Percentiles rank a stretch among this genome's conserved stretches.
These are phyloP conservation scores for Actenoides lindsayi DNA, from an alignment of 2,113 vertebrate genomes.

Conservation along the genomic window DNA sequence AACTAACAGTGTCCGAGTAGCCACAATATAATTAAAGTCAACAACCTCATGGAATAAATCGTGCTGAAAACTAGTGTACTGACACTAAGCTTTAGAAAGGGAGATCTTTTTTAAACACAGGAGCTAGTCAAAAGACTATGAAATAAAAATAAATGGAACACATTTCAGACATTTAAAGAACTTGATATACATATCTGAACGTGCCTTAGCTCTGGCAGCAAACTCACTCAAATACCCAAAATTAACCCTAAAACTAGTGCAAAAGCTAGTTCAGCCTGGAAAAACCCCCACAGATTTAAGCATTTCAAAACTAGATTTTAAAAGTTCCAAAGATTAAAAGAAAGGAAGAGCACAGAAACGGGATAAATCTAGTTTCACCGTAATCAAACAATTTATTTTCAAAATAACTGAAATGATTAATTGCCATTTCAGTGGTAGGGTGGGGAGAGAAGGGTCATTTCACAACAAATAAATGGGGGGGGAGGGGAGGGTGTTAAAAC, in stretches of 20 bases:
- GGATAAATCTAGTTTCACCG: not conserved
- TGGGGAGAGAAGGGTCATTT: not conserved
- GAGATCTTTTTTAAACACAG: slow-evolving; percentile 45
- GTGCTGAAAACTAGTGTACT: slow-evolving; percentile 42
- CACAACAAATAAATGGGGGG: not conserved
- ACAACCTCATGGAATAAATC: slow-evolving; percentile 59
- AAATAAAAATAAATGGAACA: slow-evolving; percentile 53
- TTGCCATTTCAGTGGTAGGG: not conserved
- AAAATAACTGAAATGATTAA: not conserved
- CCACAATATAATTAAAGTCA: slow-evolving; percentile 66
- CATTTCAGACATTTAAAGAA: slow-evolving; percentile 32
- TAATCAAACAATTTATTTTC: not conserved
- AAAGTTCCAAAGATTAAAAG: not conserved
- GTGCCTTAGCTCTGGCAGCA: slow-evolving; percentile 13
- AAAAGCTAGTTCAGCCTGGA: not conserved
- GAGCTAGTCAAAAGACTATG: slow-evolving; percentile 30
- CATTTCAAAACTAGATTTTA: not conserved
- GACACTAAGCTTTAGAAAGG: slow-evolving; percentile 61
- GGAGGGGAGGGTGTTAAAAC: not conserved
- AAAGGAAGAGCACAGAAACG: not conserved
- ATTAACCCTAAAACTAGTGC: slow-evolving; percentile 6
- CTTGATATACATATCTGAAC: not conserved
- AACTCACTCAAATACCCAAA: not conserved
- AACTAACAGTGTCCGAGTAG: slow-evolving; percentile 28
- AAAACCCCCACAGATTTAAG: not conserved